Conservation (phyloP, 2,797 vertebrate species). For the Dermochelys coriacea region DNA sequence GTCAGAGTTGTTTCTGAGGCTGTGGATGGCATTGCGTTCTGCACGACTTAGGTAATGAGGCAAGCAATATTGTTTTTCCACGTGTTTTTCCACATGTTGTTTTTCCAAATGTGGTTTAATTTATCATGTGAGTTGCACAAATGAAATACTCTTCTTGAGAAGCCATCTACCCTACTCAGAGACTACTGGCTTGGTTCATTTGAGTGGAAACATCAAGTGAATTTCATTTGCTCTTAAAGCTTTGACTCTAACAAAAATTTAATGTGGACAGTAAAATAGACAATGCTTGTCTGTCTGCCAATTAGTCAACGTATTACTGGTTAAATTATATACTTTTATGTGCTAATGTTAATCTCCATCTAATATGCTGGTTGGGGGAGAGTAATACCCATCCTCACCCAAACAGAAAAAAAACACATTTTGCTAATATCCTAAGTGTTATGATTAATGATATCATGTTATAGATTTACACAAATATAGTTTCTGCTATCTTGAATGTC, state of each 20-base stretch:
- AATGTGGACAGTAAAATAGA: neutral
- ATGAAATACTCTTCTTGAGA: neutral
- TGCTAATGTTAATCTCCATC: neutral
- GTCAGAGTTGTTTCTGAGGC: too few species aligned
- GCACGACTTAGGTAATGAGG: too few species aligned
- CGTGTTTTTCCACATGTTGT: too few species aligned
- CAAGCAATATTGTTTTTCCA: too few species aligned
- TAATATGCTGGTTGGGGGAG: neutral
- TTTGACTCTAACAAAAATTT: neutral
- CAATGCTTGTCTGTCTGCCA: neutral
- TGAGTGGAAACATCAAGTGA: accelerated
- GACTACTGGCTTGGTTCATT: neutral
- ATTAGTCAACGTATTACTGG: neutral
- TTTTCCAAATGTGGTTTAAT: neutral
- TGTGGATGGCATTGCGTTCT: too few species aligned
- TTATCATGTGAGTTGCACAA: neutral
- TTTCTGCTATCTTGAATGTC: accelerated
- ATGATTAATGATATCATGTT: neutral
- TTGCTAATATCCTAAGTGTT: neutral
- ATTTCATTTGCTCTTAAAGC: constrained; percentile 10
- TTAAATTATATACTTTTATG: neutral
- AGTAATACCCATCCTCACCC: neutral
- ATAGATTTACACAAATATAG: neutral
- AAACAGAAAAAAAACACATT: neutral
- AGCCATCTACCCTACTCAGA: neutral